Evolutionary conservation across 2,888 invertebrate species (phyloP), one percentile per base, ranked within the genome.

Genomic region (Cephus spinipes): DNA sequence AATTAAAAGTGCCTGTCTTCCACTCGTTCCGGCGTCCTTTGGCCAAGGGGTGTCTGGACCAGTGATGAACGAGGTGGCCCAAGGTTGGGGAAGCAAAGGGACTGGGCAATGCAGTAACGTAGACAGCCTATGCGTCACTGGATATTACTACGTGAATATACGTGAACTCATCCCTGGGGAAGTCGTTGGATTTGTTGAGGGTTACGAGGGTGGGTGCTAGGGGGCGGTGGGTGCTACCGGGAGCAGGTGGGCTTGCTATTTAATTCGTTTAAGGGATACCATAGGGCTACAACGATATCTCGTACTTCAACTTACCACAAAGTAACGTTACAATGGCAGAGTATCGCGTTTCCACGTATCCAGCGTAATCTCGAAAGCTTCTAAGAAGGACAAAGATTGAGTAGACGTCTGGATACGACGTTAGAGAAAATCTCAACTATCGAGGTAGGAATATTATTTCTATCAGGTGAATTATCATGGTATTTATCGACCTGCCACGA

Each of bases 111-210:
- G 88, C 87, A 88, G 88, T 87, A 88, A 87, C 86, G 88, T 87
- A 84, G 87, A 87, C 84, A 87, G 82, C 84, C 83, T 86, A 87
- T 88, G 88, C 88, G 88, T 88, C 88, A 88, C 85, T 85, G 85
- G 81, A 84, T 83, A 87, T 88, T 87, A 87, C 76, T 77, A 81
- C 82, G 81, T 76, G 68, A 3, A 55, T 76, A 33, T 73, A 71
- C 79, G 84, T 83, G 85, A 87, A 85, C 82, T 78, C 79, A 75
- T 83, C 87, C 86, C 87, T 68, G 73, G 85, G 85, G 87, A 84
- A 76, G 40, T 40, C 40, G 15, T 40, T 40, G 40, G 40, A 40
- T 40, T 40, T 15, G 40, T 15, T 40, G 40, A 40, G 15, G 40
- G 40, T 40, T 40, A 40, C 1, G 6, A 40, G 6, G 40, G 40